Base-by-base conservation (phyloP, 2,888 invertebrate genomes). In the Polymixis lichenea region DNA sequence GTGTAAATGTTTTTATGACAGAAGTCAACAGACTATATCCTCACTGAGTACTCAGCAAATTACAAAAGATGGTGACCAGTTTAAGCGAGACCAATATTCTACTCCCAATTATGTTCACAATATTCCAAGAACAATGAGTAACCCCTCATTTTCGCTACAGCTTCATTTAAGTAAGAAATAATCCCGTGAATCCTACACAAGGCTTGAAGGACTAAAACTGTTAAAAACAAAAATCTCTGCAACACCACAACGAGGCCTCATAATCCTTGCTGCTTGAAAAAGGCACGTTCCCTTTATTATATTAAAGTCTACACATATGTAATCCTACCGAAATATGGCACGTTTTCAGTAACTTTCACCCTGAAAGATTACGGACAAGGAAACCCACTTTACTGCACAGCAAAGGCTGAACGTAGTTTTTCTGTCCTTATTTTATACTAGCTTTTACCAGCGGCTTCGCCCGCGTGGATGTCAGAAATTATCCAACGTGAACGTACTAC, bases 321-420 rank as follows among this genome's bases (percentile, higher is more conserved):
- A 83, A 85, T 81, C 69, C 67, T 49, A n/a, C 69, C 71, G 64
- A 82, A 86, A 80, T 85, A 82, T 83, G 81, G 76, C 81, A 75
- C 80, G 73, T 66, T 69, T 69, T 56, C 51, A 67, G 66, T 64
- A 49, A 60, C 65, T 73, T 74, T 80, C 74, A 69, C 56, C 32
- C 64, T 79, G 75, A 85, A 82, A 80, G 78, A 85, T 85, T 80
- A 70, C 70, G 82, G n/a, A 87, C 89, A 87, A 77, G 87, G 70
- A 86, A 87, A 82, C 60, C 43, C 86, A 88, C 87, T 87, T 86
- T 73, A 76, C 74, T 76, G 77, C 83, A 71, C 28, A 13, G 43
- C n/a, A 19, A 51, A 49, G 15, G 66, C 28, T 38, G 56, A 69
- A 55, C 73, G 72, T 38, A 65, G 17, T 73, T 73, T 75, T 51